Evolutionary conservation across 2,113 vertebrate genomes (phyloP).

Genomic region (Melanotaenia duboulayi): DNA sequence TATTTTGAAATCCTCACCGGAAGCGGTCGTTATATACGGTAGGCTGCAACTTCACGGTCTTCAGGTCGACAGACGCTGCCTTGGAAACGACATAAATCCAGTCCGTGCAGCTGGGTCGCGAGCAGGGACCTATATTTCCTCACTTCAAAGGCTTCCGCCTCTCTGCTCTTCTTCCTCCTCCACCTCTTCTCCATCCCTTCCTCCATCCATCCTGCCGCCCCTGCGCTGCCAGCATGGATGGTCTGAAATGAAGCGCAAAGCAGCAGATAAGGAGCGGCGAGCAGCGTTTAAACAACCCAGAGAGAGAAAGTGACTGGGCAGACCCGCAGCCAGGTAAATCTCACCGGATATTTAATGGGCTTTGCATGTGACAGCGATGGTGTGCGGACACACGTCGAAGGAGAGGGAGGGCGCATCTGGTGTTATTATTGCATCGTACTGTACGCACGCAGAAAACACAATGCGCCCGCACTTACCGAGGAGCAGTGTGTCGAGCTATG

Average conservation of each 20-base stretch:
- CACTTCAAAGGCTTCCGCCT: constrained; percentile 71
- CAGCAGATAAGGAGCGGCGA: constrained; percentile 3
- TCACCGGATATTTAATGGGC: constrained; percentile 10
- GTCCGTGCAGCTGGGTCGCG: constrained; percentile 62
- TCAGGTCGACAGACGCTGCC: constrained; percentile 69
- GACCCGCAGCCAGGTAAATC: constrained; percentile 57
- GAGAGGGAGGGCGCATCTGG: constrained; percentile 49
- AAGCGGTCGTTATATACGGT: fast-evolving
- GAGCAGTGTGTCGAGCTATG: background rate
- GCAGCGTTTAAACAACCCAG: constrained; percentile 5
- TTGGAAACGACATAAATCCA: constrained; percentile 77
- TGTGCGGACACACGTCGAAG: constrained; percentile 30
- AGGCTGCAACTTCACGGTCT: background rate
- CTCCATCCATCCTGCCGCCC: constrained; percentile 10
- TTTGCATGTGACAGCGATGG: constrained; percentile 35
- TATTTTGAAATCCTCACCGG: constrained; percentile 34
- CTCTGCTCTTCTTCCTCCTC: constrained; percentile 20
- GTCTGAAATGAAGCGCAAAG: constrained; percentile 40
- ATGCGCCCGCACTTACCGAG: background rate
- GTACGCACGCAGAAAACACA: constrained; percentile 18
- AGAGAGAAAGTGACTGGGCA: constrained; percentile 8
- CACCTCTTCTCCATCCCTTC: constrained; percentile 12
- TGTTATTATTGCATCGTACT: constrained; percentile 33
- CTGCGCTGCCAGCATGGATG: constrained; percentile 37
- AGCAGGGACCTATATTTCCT: constrained; percentile 62